A percentile compares a stretch with the other conserved stretches of the same genome.
Evolutionary conservation across 2,797 vertebrate genomes (phyloP).

Genomic region (Danio tinwini): DNA sequence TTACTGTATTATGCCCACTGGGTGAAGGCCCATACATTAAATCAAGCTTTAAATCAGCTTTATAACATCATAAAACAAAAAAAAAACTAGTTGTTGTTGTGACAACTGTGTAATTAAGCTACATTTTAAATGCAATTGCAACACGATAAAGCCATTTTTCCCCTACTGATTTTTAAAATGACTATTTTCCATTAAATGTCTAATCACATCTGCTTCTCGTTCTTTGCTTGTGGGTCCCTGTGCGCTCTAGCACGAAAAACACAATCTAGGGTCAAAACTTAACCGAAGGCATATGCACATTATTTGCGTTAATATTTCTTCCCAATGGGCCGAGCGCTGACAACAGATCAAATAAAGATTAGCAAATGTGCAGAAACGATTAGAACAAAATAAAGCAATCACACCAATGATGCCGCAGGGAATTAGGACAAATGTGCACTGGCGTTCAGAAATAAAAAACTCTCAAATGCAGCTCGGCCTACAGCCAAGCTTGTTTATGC

Average conservation of each 20-base stretch:
- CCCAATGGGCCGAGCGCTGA: not conserved
- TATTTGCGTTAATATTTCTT: slow-evolving; percentile 10
- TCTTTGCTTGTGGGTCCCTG: slow-evolving; percentile 23
- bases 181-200: slow-evolving; percentile 17
- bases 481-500: slow-evolving; percentile 27
- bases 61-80: not conserved
- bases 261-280: slow-evolving; percentile 38
- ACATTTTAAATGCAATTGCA: slow-evolving; percentile 22
- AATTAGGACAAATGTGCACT: not conserved
- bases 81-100: slow-evolving; percentile 16
- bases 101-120: not conserved
- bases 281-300: slow-evolving; percentile 34
- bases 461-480: not conserved
- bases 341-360: slow-evolving; percentile 32
- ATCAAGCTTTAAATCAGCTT: slow-evolving; percentile 1
- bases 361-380: slow-evolving; percentile 26
- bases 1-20: slow-evolving; percentile 1
- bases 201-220: slow-evolving; percentile 18
- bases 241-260: slow-evolving; percentile 33
- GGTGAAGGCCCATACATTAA: not conserved
- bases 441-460: not conserved
- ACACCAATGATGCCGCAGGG: slow-evolving; percentile 19
- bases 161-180: not conserved
- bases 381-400: slow-evolving; percentile 23
- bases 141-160: not conserved